Base-by-base conservation (phyloP, 1,140 invertebrate species). In the Drosophila miranda region DNA sequence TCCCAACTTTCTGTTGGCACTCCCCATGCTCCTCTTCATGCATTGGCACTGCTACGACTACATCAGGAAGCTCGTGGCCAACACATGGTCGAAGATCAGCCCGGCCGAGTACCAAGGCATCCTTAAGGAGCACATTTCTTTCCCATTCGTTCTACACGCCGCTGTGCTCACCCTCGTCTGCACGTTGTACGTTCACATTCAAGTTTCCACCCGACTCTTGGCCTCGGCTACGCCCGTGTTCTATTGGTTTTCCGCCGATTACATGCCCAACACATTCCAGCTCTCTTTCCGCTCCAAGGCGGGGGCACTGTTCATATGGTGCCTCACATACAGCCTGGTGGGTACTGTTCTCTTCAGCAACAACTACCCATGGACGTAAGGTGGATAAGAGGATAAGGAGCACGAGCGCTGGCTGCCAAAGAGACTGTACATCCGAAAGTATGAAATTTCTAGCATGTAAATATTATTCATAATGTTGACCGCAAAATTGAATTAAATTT, bases 1-100 rank as follows among this genome's bases (percentile, higher is more conserved):
- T 67, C 98, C 98, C 11, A 99, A 99, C 91, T 99, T 99, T 91
- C 48, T 97, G 11, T 91, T 99, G 21, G 98, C 98, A 14, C 71
- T 93, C 2, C 98, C 98, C 9, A 93, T 98, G 97, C 30, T 92
- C 92, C 50, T 91, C 96, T 90, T 90, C 23, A 73, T 90, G 68
- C 70, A 79, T 16, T 89, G 82, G 59, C 83, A 90, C 42, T 89
- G 80, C 55, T 83, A 61, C 26, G 57, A 66, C 8, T 89, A 89
- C 49, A 43, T 89, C 92, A 95, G 70, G 74, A 95, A 43, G 91
- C 64, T 87, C n/a, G 9, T 43, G 2, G 41, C 21, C 11, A 51
- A 42, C 9, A 34, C 51, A 4, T 63, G 52, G 90, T 89, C 54
- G 55, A 66, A 55, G 3, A 34, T 80, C 0, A 41, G 60, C 21